Conservation (phyloP, 2,888 invertebrate species). For the Callinectes sapidus region DNA sequence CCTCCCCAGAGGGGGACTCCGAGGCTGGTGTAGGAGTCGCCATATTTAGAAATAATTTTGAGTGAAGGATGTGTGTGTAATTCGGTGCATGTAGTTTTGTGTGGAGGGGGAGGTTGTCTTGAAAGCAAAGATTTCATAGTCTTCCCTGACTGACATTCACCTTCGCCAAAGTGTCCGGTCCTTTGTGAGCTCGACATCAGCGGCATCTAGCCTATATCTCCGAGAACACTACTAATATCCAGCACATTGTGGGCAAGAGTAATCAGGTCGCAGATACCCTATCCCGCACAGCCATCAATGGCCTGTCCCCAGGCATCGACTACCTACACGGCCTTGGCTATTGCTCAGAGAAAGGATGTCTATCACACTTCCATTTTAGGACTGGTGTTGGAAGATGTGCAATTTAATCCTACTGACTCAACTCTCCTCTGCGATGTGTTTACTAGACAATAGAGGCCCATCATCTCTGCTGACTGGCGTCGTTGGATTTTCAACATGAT, state of each 20-base stretch:
- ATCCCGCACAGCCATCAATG: neutral
- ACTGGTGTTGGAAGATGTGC: too few relatives aligned
- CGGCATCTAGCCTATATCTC: neutral
- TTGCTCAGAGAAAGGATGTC: neutral
- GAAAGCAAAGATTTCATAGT: neutral
- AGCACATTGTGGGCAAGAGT: neutral
- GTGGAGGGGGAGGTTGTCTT: too few relatives aligned
- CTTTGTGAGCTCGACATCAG: neutral
- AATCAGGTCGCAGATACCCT: neutral
- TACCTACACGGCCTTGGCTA: neutral
- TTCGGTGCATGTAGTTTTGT: too few relatives aligned
- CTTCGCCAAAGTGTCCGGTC: slow-evolving; percentile 7
- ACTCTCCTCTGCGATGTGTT: too few relatives aligned
- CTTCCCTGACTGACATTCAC: neutral
- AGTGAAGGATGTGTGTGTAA: too few relatives aligned
- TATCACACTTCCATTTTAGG: too few relatives aligned
- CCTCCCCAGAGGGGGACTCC: too few relatives aligned
- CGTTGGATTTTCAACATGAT: slow-evolving; percentile 72
- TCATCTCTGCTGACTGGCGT: neutral
- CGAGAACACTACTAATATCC: neutral
- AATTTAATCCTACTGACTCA: too few relatives aligned
- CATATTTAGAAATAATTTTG: too few relatives aligned
- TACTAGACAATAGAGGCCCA: slow-evolving; percentile 10
- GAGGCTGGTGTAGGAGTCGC: too few relatives aligned
- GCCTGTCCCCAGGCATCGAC: neutral